phyloP scores from a whole-genome alignment of 2,888 invertebrate species.

The Apamea monoglypha region DNA sequence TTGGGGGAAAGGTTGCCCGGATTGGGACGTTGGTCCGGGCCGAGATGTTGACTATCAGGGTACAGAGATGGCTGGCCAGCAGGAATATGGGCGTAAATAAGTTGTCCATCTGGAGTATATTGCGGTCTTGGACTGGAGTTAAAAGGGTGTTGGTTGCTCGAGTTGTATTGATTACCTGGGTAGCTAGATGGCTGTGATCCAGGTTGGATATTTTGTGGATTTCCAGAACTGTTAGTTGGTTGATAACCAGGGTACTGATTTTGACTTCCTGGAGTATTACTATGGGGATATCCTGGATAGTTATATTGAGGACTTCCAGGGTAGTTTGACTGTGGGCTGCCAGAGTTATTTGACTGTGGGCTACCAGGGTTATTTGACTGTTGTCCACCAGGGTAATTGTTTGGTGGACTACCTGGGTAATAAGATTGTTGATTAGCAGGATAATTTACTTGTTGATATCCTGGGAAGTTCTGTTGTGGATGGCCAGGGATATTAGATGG shows the following conservation, averaged over 20 bases:
- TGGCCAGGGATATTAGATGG: slow-evolving; percentile 4
- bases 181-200: slow-evolving; percentile 46
- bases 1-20: slow-evolving; percentile 38
- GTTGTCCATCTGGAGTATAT: slow-evolving; percentile 48
- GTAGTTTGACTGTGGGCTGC: slow-evolving; percentile 40
- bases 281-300: slow-evolving; percentile 30
- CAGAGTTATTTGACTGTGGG: not conserved
- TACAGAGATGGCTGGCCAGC: slow-evolving; percentile 45
- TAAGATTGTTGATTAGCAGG: slow-evolving; percentile 28
- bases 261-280: slow-evolving; percentile 41
- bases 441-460: slow-evolving; percentile 32
- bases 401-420: not conserved
- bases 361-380: slow-evolving; percentile 1
- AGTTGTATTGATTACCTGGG: slow-evolving; percentile 49
- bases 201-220: slow-evolving; percentile 35
- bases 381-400: slow-evolving; percentile 16
- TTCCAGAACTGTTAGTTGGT: slow-evolving; percentile 22
- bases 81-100: slow-evolving; percentile 53
- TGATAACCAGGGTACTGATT: slow-evolving; percentile 35
- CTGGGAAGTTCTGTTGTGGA: slow-evolving; percentile 25
- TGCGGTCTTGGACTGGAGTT: slow-evolving; percentile 37
- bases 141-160: slow-evolving; percentile 21
- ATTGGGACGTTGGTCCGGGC: slow-evolving; percentile 50
- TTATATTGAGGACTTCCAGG: slow-evolving; percentile 45
- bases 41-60: slow-evolving; percentile 53